A percentile compares a stretch with the other conserved stretches of the same genome.
phyloP scores from a whole-genome alignment of 2,888 invertebrate genomes.

The Syritta pipiens region DNA sequence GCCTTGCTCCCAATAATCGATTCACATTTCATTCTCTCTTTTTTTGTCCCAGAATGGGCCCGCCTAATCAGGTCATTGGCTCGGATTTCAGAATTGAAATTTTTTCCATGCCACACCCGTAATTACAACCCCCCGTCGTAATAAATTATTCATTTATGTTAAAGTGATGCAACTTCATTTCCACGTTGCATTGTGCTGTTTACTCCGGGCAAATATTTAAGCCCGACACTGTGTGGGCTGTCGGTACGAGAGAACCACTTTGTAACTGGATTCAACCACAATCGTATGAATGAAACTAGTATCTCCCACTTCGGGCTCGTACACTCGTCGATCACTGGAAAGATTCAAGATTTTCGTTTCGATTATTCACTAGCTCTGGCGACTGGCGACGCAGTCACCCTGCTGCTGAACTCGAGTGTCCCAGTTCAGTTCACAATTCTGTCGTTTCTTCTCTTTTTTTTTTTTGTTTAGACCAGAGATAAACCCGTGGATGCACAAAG shows the following conservation, averaged over 20 bases:
- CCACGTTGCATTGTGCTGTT: slow-evolving; percentile 41
- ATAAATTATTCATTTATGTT: slow-evolving; percentile 37
- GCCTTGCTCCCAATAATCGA: neutral
- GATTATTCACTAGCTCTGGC: too few relatives aligned
- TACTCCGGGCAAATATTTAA: slow-evolving; percentile 16
- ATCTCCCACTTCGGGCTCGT: slow-evolving; percentile 1
- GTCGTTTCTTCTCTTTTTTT: too few relatives aligned
- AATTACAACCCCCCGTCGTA: neutral
- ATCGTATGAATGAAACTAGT: slow-evolving; percentile 36
- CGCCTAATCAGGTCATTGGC: slow-evolving; percentile 8
- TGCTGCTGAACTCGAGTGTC: too few relatives aligned
- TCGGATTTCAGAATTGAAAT: neutral
- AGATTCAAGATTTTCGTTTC: slow-evolving; percentile 29
- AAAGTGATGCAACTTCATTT: slow-evolving; percentile 51
- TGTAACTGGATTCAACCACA: slow-evolving; percentile 43
- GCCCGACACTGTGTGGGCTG: neutral
- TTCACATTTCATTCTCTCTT: neutral
- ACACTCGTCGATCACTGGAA: neutral
- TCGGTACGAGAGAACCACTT: too few relatives aligned
- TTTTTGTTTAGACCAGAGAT: too few relatives aligned
- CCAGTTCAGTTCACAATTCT: too few relatives aligned
- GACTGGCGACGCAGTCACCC: neutral
- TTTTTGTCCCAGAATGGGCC: too few relatives aligned
- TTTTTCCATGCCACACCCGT: neutral
- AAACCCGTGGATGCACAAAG: too few relatives aligned